Evolutionary conservation across 2,113 vertebrate species (phyloP), one percentile per base, ranked within the genome.

Genomic region (Phaetusa simplex): DNA sequence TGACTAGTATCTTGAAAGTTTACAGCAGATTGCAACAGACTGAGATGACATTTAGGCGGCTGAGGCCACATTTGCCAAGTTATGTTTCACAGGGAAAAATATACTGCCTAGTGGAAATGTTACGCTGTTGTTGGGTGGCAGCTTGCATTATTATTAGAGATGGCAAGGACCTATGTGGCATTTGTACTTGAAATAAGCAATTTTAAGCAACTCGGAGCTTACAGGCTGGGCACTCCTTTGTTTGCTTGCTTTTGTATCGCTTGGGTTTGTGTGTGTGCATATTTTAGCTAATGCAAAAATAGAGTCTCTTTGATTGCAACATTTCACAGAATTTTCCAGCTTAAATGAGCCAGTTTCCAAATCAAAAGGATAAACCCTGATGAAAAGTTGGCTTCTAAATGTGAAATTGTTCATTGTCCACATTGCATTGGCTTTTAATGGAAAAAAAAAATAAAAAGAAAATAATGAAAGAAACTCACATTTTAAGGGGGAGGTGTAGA

Each of bases 1-100:
- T 5, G 77, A 80, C 47, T 61, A 0, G 27, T 72, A 62, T 85
- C 91, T 53, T 73, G 90, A 95, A 96, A 94, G 86, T 93, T 96
- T 86, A 64, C 83, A 74, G 81, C 64, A 82, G 82, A 88, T 88
- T 96, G 94, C 93, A 80, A 83, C 82, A 94, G 94, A 55, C 81
- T 97, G 73, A 94, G 95, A 96, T 97, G 97, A 96, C 97, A 97
- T 97, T 97, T 95, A 65, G 23, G 47, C 86, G 83, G 62, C 95
- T 95, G 90, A 97, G 93, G 91, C 40, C 89, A 82, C 91, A 77
- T 80, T 81, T 21, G 45, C 82, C 90, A 61, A 97, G 52, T 96
- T 95, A 66, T 64, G 55, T 91, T 97, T 97, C 21, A 13, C 53
- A 89, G 77, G 88, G 91, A 76, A 91, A 70, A 82, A 94, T 65